Percentiles rank a stretch among this genome's conserved stretches.
Conservation (phyloP, 2,113 vertebrate genomes). For the Todiramphus chloris region DNA sequence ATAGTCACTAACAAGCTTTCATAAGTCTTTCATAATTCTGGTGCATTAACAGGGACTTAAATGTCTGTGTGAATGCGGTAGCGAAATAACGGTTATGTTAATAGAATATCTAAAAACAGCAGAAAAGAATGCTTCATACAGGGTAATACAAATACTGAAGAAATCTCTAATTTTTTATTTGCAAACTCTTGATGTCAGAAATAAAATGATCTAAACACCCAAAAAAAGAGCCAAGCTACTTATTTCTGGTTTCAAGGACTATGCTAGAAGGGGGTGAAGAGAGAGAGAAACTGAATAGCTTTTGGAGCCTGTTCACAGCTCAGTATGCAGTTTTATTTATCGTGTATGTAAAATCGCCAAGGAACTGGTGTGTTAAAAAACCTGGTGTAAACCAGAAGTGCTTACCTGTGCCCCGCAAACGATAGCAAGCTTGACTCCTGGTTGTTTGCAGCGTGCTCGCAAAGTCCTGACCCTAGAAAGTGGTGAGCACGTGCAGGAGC, state of each 20-base stretch:
- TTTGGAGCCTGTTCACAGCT: neutral
- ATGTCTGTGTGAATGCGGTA: neutral
- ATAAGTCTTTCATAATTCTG: constrained; percentile 19
- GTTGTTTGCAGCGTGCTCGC: neutral
- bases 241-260: neutral
- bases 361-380: neutral
- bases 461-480: neutral
- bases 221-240: neutral
- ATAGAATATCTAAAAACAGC: neutral
- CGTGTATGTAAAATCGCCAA: neutral
- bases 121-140: neutral
- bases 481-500: accelerated
- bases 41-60: neutral
- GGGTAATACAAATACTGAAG: neutral
- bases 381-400: neutral
- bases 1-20: constrained; percentile 1
- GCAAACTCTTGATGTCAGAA: neutral
- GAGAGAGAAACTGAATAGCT: neutral
- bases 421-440: neutral
- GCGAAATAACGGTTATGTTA: neutral
- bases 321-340: neutral
- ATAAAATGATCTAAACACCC: neutral
- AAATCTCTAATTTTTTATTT: neutral
- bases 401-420: accelerated
- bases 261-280: neutral